Evolutionary conservation across 2,797 vertebrate genomes (phyloP).

Genomic region (Erethizon dorsatum): DNA sequence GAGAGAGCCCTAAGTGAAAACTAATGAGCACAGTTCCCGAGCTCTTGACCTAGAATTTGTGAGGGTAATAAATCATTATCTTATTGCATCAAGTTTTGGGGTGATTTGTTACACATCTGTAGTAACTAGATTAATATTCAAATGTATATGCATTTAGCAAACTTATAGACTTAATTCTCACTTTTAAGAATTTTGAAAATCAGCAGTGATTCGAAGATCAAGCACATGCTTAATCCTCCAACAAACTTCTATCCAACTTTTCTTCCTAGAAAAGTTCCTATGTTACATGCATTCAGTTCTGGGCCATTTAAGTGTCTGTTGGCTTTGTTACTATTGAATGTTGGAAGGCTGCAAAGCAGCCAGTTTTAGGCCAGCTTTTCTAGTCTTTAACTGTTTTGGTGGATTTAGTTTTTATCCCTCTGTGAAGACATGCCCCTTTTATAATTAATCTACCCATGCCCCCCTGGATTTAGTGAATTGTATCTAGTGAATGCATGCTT

Average conservation of each 20-base stretch:
- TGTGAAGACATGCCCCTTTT: not conserved
- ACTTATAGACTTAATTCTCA: not conserved
- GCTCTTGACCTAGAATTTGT: not conserved
- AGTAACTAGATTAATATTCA: constrained; percentile 30
- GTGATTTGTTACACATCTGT: not conserved
- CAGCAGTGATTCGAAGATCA: not conserved
- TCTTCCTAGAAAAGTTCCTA: constrained; percentile 18
- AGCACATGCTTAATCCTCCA: not conserved
- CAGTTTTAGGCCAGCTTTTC: not conserved
- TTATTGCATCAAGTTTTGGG: not conserved
- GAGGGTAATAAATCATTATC: not conserved
- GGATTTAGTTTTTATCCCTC: not conserved
- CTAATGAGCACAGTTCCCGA: not conserved
- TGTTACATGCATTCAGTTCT: not conserved
- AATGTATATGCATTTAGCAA: not conserved
- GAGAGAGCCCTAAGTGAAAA: not conserved
- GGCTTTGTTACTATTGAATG: not conserved
- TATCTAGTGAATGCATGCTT: not conserved
- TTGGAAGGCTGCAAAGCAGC: not conserved
- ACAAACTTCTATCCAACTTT: not conserved
- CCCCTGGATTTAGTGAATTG: not conserved
- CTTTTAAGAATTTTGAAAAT: constrained; percentile 32
- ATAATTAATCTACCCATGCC: not conserved
- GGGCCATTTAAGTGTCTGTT: not conserved
- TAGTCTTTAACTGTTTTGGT: not conserved